Evolutionary conservation across 2,113 vertebrate genomes (phyloP).

Genomic region (Donacobius atricapilla): DNA sequence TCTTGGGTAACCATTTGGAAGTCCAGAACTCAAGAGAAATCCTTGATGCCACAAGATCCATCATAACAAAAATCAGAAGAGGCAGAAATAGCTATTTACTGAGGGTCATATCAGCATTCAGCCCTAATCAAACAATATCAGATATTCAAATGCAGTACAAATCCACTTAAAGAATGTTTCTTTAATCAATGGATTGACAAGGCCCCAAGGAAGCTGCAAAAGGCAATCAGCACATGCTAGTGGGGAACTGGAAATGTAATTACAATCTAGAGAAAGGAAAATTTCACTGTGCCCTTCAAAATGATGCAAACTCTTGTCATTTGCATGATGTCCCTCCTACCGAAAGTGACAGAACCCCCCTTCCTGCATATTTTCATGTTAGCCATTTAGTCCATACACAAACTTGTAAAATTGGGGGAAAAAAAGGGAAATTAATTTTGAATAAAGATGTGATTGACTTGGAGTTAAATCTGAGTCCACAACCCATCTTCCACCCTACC

Average conservation of each 20-base stretch:
- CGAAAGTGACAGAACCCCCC: background rate
- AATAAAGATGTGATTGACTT: background rate
- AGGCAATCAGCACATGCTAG: constrained; percentile 47
- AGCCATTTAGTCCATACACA: background rate
- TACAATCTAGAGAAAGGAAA: background rate
- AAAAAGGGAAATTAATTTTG: background rate
- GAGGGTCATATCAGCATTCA: background rate
- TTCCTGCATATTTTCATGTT: background rate
- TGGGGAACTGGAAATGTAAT: constrained; percentile 33
- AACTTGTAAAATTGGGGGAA: accelerated
- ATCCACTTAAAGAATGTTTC: constrained; percentile 32
- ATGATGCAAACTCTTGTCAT: background rate
- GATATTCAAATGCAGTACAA: constrained; percentile 14
- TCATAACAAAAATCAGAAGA: background rate
- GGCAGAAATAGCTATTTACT: background rate
- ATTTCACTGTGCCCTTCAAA: background rate
- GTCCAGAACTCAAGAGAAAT: background rate
- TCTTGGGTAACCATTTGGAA: background rate
- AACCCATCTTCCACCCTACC: accelerated
- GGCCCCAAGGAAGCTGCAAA: constrained; percentile 18
- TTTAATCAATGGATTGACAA: constrained; percentile 52
- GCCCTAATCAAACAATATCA: background rate
- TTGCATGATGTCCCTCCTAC: background rate
- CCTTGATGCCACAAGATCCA: background rate
- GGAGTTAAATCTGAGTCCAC: background rate